phyloP scores from a whole-genome alignment of 1,140 invertebrate species.

The Bathynomus jamesi region DNA sequence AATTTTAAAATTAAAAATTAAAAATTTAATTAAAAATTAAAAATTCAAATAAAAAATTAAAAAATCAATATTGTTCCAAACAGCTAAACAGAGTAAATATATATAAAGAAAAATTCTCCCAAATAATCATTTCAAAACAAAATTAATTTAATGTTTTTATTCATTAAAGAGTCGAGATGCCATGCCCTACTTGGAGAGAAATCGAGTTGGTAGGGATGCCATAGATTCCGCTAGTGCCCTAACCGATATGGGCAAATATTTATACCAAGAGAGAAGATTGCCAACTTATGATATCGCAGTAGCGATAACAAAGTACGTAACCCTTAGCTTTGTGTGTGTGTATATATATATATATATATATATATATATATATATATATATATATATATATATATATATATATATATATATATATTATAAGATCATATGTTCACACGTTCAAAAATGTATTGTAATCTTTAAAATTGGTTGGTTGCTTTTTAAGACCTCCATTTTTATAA shows the following conservation, averaged over 20 bases:
- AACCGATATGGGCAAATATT: slow-evolving; percentile 93
- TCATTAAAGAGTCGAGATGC: slow-evolving; percentile 75
- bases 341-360: no score
- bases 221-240: slow-evolving; percentile 88
- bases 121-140: no score
- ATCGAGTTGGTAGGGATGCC: slow-evolving; percentile 82
- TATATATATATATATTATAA: slow-evolving; percentile 26
- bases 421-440: no score
- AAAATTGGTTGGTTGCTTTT: slow-evolving; percentile 1
- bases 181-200: slow-evolving; percentile 86
- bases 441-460: no score
- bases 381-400: slow-evolving; percentile 15
- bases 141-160: no score
- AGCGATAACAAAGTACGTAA: slow-evolving; percentile 85
- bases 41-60: no score
- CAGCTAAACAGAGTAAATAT: no score
- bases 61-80: no score
- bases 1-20: no score
- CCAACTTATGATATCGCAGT: slow-evolving; percentile 93
- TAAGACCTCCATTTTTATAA: neutral
- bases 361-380: slow-evolving; percentile 4
- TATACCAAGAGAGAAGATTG: slow-evolving; percentile 83
- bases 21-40: no score
- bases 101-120: no score
- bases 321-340: no score